A percentile compares a stretch with the other conserved stretches of the same genome.
These are phyloP conservation scores for Elysia crispata DNA, from an alignment of 2,888 invertebrate species.

Conservation along the genomic window DNA sequence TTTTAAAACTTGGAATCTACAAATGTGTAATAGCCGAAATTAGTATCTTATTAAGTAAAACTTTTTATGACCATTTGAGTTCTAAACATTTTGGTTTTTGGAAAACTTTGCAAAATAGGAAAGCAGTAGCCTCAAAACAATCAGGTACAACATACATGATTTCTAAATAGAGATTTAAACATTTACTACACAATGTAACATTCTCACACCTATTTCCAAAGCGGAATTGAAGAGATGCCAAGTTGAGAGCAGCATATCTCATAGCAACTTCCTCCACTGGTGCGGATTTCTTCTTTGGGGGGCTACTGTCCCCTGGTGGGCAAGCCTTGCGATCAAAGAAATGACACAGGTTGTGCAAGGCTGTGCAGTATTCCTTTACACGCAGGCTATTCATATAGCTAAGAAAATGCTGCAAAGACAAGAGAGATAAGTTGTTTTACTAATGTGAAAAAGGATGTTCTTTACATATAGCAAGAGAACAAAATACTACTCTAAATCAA, in stretches of 20 bases:
- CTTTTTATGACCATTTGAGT: too few species aligned
- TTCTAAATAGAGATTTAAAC: background rate
- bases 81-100: too few species aligned
- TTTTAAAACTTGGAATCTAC: too few species aligned
- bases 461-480: background rate
- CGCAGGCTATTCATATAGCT: slow-evolving; percentile 93
- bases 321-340: slow-evolving; percentile 84
- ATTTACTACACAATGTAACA: background rate
- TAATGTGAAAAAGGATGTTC: too few species aligned
- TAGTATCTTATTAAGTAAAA: too few species aligned
- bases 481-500: background rate
- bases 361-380: slow-evolving; percentile 91
- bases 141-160: background rate
- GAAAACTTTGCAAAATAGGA: too few species aligned
- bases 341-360: slow-evolving; percentile 87
- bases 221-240: slow-evolving; percentile 91
- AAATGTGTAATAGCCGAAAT: too few species aligned
- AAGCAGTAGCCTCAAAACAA: background rate
- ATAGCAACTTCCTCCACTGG: slow-evolving; percentile 78
- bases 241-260: slow-evolving; percentile 92
- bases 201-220: slow-evolving; percentile 86
- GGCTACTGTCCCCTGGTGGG: slow-evolving; percentile 58
- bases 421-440: background rate
- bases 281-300: slow-evolving; percentile 52
- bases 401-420: slow-evolving; percentile 87